Evolutionary conservation across 2,113 vertebrate genomes (phyloP).

Genomic region (Protobothrops flavoviridis): DNA sequence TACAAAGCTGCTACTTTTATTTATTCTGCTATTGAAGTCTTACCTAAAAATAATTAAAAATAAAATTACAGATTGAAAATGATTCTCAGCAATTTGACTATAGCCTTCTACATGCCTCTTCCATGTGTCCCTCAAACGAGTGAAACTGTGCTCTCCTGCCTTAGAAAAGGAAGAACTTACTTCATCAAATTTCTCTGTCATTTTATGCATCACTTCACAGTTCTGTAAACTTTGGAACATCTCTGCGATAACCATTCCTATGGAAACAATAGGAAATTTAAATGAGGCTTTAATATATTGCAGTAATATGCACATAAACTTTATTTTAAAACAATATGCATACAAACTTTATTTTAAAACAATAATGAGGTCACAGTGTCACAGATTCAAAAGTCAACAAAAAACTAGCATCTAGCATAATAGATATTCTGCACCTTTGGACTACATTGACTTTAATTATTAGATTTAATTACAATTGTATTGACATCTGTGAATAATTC

Average conservation of each 20-base stretch:
- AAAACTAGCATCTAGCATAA: background rate
- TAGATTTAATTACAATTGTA: background rate
- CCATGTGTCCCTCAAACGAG: background rate
- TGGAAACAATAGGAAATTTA: slow-evolving; percentile 28
- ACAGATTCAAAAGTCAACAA: background rate
- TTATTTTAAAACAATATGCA: background rate
- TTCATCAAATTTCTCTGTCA: slow-evolving; percentile 89
- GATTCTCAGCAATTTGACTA: background rate
- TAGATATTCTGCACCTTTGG: background rate
- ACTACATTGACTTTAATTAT: background rate
- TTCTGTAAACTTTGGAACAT: slow-evolving; percentile 84
- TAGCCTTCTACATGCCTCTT: background rate
- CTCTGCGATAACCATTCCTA: slow-evolving; percentile 89
- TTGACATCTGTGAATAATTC: background rate
- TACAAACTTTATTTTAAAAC: background rate
- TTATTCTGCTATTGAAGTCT: background rate
- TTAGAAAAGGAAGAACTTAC: slow-evolving; percentile 58
- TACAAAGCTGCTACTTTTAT: background rate
- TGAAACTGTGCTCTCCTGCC: background rate
- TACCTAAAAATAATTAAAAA: background rate
- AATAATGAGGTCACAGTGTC: background rate
- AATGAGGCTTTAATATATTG: background rate
- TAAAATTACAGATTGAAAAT: background rate
- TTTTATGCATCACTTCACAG: slow-evolving; percentile 79
- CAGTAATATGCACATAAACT: background rate